Conservation (phyloP, 2,797 vertebrate species). For the Catamblyrhynchus diadema region DNA sequence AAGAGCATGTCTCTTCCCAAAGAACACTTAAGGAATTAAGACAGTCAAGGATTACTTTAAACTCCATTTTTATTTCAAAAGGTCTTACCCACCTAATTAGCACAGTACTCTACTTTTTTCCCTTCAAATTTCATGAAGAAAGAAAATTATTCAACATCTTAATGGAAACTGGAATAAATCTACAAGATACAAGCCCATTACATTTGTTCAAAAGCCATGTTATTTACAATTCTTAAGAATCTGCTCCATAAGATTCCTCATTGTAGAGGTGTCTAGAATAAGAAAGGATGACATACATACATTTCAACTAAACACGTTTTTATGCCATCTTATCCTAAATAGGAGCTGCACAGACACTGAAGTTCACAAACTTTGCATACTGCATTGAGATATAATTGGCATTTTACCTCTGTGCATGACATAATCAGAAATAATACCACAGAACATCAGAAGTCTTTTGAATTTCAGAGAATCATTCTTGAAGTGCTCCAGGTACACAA, state of each 20-base stretch:
- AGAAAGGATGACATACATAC: background rate
- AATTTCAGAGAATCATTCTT: background rate
- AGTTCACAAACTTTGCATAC: background rate
- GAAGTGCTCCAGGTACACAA: background rate
- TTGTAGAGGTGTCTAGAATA: background rate
- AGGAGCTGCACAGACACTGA: background rate
- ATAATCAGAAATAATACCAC: background rate
- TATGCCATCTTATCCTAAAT: background rate
- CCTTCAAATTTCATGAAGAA: background rate
- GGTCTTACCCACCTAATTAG: background rate
- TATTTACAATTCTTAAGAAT: background rate
- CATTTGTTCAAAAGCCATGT: background rate
- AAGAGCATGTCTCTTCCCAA: background rate
- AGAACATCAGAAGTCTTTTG: background rate
- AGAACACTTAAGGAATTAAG: background rate
- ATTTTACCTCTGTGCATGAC: background rate
- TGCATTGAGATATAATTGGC: background rate
- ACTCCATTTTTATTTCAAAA: background rate
- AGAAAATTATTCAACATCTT: background rate
- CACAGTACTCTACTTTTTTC: background rate
- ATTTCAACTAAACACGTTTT: background rate
- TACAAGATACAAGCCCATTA: background rate
- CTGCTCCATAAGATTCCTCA: background rate
- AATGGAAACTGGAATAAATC: background rate
- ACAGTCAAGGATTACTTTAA: background rate